Evolutionary conservation across 2,797 vertebrate genomes (phyloP).

Genomic region (Labeo calbasu): DNA sequence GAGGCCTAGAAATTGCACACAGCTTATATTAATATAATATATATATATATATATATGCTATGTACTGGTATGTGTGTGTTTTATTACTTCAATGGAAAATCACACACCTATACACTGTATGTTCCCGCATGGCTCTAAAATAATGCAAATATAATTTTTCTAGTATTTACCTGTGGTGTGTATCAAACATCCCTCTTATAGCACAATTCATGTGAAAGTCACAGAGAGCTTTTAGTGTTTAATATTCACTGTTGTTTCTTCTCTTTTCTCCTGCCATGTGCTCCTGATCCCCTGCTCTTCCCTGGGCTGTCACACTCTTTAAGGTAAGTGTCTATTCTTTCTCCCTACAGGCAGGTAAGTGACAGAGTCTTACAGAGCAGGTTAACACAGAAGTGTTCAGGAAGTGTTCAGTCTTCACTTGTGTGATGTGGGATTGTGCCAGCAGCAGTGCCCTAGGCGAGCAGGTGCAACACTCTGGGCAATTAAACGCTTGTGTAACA

Average conservation of each 20-base stretch:
- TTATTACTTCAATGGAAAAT: neutral
- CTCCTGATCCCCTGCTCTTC: conserved; percentile 48
- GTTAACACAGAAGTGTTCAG: conserved; percentile 32
- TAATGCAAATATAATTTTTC: neutral
- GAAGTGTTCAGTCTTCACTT: conserved; percentile 60
- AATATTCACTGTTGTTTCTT: conserved; percentile 25
- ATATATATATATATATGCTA: no score
- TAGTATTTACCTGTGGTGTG: neutral
- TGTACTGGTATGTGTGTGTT: neutral
- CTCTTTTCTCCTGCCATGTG: conserved; percentile 42
- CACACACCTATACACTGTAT: neutral
- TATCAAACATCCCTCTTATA: neutral
- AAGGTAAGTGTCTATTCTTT: conserved; percentile 69
- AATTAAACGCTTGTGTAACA: conserved; percentile 69
- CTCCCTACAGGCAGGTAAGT: conserved; percentile 41
- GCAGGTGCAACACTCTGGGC: conserved; percentile 68
- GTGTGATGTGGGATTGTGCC: conserved; percentile 69
- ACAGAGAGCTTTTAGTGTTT: conserved; percentile 29
- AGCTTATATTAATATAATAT: neutral
- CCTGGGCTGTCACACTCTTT: conserved; percentile 55
- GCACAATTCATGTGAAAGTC: conserved; percentile 19
- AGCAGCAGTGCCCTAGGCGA: conserved; percentile 71
- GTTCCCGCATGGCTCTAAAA: neutral
- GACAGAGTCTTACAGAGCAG: conserved; percentile 44
- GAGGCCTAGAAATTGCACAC: neutral